Evolutionary conservation across 2,113 vertebrate genomes (phyloP), one percentile per base, ranked within the genome.

Genomic region (Craseonycteris thonglongyai): DNA sequence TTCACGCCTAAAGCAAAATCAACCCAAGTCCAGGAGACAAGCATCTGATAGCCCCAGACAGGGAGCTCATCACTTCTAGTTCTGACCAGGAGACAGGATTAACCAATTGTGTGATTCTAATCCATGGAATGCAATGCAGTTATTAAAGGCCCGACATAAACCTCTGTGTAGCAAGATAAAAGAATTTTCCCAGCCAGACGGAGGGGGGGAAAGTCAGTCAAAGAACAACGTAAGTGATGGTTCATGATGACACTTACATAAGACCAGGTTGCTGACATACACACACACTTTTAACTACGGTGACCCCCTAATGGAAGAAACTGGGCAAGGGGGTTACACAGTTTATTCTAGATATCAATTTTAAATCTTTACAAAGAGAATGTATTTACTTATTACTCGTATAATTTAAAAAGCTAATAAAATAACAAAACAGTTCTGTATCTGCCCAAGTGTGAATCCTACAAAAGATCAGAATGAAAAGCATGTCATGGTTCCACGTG

Each of bases 371-470:
- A 63, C 35, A 78, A 78, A 75, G 22, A 45, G 47, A 95, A 85
- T 0, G 3, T 38, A 72, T 24, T 71, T 6, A 71, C 3, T 1
- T 35, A 45, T 47, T 49, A 22, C 16, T 40, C 35, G 5, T 13
- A 30, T 54, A 88, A 91, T 91, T 90, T 72, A 66, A 82, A 95
- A 86, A 30, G n/a, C 45, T 65, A 89, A 51, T 81, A 88, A 79
- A 59, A 59, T 68, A 74, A 86, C 18, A 72, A 89, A 58, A 38
- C 35, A 69, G n/a, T 69, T 15, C 11, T 22, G 6, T 5, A 69
- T n/a, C 82, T 81, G 81, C 14, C 66, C 4, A 24, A 80, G 58
- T 76, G 21, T 65, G 68, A 94, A 76, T 82, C 47, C n/a, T 56
- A 45, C 16, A 14, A 71, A 58, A 94, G 76, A 85, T 35, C 1